These are phyloP conservation scores for Eulemur rufifrons DNA, from an alignment of 2,113 vertebrate species.

Conservation along the genomic window DNA sequence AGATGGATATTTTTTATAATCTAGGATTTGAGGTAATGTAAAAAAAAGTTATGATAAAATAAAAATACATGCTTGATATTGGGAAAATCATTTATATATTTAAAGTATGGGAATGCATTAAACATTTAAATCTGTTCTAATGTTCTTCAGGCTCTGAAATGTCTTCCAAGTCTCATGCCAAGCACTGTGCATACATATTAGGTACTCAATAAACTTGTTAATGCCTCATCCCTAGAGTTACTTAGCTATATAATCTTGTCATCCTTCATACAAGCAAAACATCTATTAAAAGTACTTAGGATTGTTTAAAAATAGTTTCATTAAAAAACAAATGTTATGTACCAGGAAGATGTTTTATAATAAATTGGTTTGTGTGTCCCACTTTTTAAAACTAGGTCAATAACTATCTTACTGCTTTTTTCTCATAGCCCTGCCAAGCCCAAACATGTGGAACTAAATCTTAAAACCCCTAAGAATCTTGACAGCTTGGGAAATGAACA, in stretches of 20 bases:
- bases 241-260: neutral
- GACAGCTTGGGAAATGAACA: slow-evolving; percentile 81
- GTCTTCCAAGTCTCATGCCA: neutral
- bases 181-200: neutral
- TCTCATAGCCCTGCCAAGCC: slow-evolving; percentile 86
- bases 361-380: neutral
- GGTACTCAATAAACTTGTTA: neutral
- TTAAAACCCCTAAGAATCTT: slow-evolving; percentile 81
- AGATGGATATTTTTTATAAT: slow-evolving; percentile 3
- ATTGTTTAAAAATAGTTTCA: slow-evolving; percentile 7
- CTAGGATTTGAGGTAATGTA: neutral
- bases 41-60: neutral
- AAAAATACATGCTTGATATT: neutral
- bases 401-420: slow-evolving; percentile 65
- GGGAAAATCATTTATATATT: neutral
- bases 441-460: slow-evolving; percentile 86
- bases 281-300: neutral
- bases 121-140: slow-evolving; percentile 33
- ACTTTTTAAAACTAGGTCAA: slow-evolving; percentile 4
- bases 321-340: neutral
- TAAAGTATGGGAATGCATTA: neutral
- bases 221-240: neutral
- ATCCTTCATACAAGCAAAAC: neutral
- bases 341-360: neutral
- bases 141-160: neutral